These are phyloP conservation scores for Luperina testacea DNA, from an alignment of 2,888 invertebrate genomes.

Conservation along the genomic window DNA sequence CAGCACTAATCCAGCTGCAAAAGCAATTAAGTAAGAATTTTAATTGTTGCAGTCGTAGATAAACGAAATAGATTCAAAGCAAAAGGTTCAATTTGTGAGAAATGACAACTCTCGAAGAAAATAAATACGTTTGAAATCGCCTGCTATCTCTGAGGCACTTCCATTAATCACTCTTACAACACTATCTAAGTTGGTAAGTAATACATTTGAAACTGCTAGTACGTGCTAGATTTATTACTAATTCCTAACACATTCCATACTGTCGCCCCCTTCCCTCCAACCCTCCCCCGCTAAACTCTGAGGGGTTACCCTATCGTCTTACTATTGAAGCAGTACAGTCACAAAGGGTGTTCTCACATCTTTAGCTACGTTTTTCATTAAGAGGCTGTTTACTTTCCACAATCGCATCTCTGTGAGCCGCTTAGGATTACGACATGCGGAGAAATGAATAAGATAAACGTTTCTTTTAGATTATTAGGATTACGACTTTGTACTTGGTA, in stretches of 20 bases:
- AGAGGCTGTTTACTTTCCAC: conserved; percentile 13
- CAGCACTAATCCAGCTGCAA: conserved; percentile 7
- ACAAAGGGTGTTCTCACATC: conserved; percentile 15
- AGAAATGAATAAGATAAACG: not conserved
- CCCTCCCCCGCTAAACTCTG: not conserved
- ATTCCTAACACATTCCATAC: conserved; percentile 28
- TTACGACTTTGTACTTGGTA: not conserved
- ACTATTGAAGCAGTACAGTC: conserved; percentile 21
- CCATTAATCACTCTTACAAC: not conserved
- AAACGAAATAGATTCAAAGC: not conserved
- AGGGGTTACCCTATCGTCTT: conserved; percentile 7
- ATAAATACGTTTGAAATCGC: not conserved
- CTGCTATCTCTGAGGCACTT: not conserved
- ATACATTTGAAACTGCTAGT: conserved; percentile 41
- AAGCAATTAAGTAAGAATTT: conserved; percentile 1
- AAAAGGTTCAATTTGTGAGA: conserved; percentile 2
- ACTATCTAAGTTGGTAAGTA: conserved; percentile 14
- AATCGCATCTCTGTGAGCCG: not conserved
- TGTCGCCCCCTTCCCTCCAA: not conserved
- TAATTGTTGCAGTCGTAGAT: not conserved
- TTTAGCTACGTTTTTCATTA: conserved; percentile 30
- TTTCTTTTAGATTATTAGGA: not conserved
- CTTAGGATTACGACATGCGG: not conserved
- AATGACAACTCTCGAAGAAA: not conserved
- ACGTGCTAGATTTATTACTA: conserved; percentile 38